Percentiles rank a stretch among this genome's conserved stretches.
Evolutionary conservation across 2,888 invertebrate genomes (phyloP).

Genomic region (Mactromeris polynyma): DNA sequence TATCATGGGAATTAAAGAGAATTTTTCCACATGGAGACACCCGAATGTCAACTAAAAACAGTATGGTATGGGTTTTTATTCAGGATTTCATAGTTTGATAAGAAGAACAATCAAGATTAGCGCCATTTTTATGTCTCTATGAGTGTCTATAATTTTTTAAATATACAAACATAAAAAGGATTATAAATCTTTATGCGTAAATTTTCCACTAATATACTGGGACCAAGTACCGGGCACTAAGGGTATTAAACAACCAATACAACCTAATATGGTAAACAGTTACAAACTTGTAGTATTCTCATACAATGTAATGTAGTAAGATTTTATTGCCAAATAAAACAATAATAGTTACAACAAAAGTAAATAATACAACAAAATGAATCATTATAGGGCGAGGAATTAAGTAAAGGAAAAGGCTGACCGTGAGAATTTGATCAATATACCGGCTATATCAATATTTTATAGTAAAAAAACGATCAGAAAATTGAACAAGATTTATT

Average conservation of each 20-base stretch:
- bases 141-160: background rate
- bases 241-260: slow-evolving; percentile 21
- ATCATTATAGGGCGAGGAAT: background rate
- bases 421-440: slow-evolving; percentile 3
- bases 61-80: background rate
- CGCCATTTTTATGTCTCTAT: slow-evolving; percentile 7
- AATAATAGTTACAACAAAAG: slow-evolving; percentile 7
- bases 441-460: background rate
- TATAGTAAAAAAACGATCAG: background rate
- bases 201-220: background rate
- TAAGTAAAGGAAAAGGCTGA: background rate
- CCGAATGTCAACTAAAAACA: background rate
- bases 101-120: background rate
- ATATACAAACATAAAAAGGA: slow-evolving; percentile 14
- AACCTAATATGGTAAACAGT: slow-evolving; percentile 3
- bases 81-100: background rate
- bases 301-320: background rate
- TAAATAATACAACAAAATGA: background rate
- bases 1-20: background rate
- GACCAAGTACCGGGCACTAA: background rate
- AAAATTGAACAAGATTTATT: slow-evolving; percentile 3
- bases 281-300: background rate
- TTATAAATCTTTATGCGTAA: background rate
- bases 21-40: slow-evolving; percentile 3
- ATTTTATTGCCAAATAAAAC: background rate